Percentiles rank a stretch among this genome's conserved stretches.
Evolutionary conservation across 2,888 invertebrate species (phyloP).

Genomic region (Leptinotarsa tumamoca): DNA sequence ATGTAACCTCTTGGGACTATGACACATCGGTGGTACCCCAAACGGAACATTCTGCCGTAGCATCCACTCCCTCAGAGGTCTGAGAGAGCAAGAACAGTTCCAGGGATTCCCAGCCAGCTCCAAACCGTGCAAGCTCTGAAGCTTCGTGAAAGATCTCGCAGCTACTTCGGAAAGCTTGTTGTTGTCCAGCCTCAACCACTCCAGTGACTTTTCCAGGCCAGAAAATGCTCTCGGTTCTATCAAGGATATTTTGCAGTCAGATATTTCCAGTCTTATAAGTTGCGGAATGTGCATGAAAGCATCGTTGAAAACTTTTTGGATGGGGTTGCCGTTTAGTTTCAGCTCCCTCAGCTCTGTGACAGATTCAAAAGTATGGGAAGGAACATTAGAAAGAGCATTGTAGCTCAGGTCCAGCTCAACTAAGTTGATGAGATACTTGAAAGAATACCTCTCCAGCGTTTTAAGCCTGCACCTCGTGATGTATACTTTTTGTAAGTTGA

Average conservation of each 20-base stretch:
- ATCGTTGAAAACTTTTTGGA: slow-evolving; percentile 76
- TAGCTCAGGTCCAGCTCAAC: slow-evolving; percentile 85
- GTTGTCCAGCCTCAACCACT: slow-evolving; percentile 82
- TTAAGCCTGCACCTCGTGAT: slow-evolving; percentile 79
- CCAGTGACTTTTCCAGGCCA: slow-evolving; percentile 78
- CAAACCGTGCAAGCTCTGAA: slow-evolving; percentile 79
- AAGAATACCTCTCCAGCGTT: slow-evolving; percentile 78
- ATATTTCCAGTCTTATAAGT: slow-evolving; percentile 79
- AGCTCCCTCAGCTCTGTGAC: slow-evolving; percentile 82
- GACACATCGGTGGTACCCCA: slow-evolving; percentile 78
- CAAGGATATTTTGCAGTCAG: slow-evolving; percentile 77
- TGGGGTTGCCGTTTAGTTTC: slow-evolving; percentile 81
- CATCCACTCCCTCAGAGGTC: slow-evolving; percentile 85
- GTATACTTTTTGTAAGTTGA: slow-evolving; percentile 85
- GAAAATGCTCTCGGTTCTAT: slow-evolving; percentile 80
- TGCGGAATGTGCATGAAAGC: slow-evolving; percentile 77
- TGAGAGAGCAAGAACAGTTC: slow-evolving; percentile 83
- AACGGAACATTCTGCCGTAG: slow-evolving; percentile 81
- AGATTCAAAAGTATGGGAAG: slow-evolving; percentile 79
- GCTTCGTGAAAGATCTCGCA: slow-evolving; percentile 75
- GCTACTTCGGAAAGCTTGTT: slow-evolving; percentile 78
- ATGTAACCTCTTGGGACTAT: slow-evolving; percentile 73
- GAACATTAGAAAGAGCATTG: slow-evolving; percentile 76
- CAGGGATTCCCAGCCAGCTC: slow-evolving; percentile 84
- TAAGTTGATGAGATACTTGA: slow-evolving; percentile 82